A percentile compares a stretch with the other conserved stretches of the same genome.
phyloP scores from a whole-genome alignment of 2,113 vertebrate genomes.

The Marmota flaviventris region DNA sequence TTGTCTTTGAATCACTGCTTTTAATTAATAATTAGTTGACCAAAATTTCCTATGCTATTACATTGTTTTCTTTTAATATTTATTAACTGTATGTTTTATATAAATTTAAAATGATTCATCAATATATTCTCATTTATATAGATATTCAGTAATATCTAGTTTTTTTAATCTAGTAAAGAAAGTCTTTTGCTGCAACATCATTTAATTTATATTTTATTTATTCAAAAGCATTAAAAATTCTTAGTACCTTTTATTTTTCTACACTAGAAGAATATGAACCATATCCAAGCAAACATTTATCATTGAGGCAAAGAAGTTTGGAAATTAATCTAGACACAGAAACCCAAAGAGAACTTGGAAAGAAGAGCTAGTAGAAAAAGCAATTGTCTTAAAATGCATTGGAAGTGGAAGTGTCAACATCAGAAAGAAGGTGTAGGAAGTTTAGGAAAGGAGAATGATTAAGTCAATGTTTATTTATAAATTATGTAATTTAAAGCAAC shows the following conservation, averaged over 20 bases:
- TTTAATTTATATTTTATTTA: not conserved
- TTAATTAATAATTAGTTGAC: not conserved
- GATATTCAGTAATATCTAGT: not conserved
- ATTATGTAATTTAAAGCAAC: rapidly evolving
- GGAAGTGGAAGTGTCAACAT: not conserved
- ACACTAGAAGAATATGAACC: not conserved
- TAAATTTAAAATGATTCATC: not conserved
- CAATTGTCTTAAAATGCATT: not conserved
- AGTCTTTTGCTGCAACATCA: not conserved
- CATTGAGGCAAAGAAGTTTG: not conserved
- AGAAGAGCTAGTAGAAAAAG: not conserved
- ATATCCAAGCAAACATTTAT: not conserved
- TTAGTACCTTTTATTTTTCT: not conserved
- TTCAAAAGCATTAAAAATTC: not conserved
- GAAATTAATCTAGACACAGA: not conserved
- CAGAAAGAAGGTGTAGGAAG: not conserved
- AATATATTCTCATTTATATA: not conserved
- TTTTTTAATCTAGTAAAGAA: not conserved
- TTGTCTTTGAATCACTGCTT: not conserved
- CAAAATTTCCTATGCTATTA: not conserved
- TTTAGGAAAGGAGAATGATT: not conserved
- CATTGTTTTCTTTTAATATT: not conserved
- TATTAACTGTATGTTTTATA: not conserved
- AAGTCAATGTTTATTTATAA: not conserved
- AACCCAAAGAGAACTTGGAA: not conserved